Conservation (phyloP, 1,140 invertebrate species). For the Drosophila bifasciata region DNA sequence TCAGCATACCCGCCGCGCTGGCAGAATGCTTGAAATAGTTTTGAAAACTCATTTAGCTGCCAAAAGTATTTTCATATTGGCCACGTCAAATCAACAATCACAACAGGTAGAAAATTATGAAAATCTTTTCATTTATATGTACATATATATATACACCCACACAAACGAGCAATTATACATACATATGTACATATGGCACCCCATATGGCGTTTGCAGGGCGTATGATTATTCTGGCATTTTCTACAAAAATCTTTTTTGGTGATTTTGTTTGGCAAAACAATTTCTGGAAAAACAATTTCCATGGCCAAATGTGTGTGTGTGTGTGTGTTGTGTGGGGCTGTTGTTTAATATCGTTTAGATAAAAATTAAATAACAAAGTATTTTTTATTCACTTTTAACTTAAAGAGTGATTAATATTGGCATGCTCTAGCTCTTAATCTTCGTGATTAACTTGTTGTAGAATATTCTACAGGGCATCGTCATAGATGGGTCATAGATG, state of each 20-base stretch:
- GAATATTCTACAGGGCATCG: slow-evolving; percentile 57
- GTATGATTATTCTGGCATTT: slow-evolving; percentile 59
- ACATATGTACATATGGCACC: no score
- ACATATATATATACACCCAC: not conserved
- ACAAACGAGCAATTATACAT: no score
- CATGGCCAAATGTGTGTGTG: not conserved
- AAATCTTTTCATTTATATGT: slow-evolving; percentile 15
- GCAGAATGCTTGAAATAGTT: slow-evolving; percentile 64
- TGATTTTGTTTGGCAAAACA: not conserved
- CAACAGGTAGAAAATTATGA: slow-evolving; percentile 63
- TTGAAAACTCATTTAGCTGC: slow-evolving; percentile 63
- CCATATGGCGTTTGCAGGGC: slow-evolving; percentile 5
- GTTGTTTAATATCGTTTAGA: slow-evolving; percentile 6
- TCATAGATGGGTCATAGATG: slow-evolving; percentile 16
- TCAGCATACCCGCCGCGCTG: slow-evolving; percentile 51
- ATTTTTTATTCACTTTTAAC: no score
- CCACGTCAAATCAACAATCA: slow-evolving; percentile 50
- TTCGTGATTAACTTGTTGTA: slow-evolving; percentile 13
- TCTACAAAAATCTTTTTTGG: slow-evolving; percentile 27
- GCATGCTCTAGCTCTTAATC: slow-evolving; percentile 13
- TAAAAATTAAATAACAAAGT: slow-evolving; percentile 5
- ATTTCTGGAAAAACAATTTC: not conserved
- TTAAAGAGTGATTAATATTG: slow-evolving; percentile 10
- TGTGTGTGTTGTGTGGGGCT: no score
- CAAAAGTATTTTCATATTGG: slow-evolving; percentile 62